phyloP scores from a whole-genome alignment of 2,888 invertebrate genomes.

The Ophion ventricosus region DNA sequence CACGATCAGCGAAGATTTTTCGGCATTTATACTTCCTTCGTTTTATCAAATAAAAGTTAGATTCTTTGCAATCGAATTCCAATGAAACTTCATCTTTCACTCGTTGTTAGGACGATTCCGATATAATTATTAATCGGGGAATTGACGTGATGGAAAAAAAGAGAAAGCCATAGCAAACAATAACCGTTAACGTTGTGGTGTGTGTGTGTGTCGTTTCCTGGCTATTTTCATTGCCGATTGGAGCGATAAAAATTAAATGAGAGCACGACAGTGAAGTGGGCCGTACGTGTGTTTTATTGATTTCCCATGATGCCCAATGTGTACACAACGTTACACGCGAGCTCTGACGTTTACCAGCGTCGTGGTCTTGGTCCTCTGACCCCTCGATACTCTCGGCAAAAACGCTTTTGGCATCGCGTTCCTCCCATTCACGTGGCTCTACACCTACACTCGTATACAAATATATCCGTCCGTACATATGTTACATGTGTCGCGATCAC shows the following conservation, averaged over 20 bases:
- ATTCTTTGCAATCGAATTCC: background rate
- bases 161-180: background rate
- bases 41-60: background rate
- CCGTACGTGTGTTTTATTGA: conserved; percentile 43
- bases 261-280: conserved; percentile 13
- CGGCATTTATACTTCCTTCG: background rate
- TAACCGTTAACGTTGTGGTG: conserved; percentile 9
- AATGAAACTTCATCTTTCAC: background rate
- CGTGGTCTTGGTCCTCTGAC: conserved; percentile 6
- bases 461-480: background rate
- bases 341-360: conserved; percentile 20
- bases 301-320: conserved; percentile 53
- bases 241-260: conserved; percentile 14
- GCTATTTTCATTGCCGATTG: conserved; percentile 23
- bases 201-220: background rate
- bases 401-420: conserved; percentile 34
- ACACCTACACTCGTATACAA: background rate
- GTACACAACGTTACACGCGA: conserved; percentile 26
- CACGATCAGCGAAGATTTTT: background rate
- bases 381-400: conserved; percentile 19
- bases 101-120: background rate
- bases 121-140: background rate
- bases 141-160: background rate
- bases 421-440: background rate
- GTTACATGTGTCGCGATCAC: background rate